These are phyloP conservation scores for Glossophaga mutica DNA, from an alignment of 2,797 vertebrate genomes.

Conservation along the genomic window DNA sequence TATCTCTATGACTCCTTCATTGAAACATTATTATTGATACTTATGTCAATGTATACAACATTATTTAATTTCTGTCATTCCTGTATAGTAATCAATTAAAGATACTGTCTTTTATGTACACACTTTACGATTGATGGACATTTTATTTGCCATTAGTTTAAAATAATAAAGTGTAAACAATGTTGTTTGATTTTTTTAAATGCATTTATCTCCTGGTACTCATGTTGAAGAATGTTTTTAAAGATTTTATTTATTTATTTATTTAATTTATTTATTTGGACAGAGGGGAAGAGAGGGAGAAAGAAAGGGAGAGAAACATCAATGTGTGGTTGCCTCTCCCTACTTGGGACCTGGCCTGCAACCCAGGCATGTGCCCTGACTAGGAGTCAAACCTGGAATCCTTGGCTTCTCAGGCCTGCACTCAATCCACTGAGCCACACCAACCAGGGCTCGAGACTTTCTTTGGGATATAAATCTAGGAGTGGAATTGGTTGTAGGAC, in stretches of 20 bases:
- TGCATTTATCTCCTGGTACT: not conserved
- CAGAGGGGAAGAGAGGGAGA: too few relatives aligned
- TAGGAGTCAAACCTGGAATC: too few relatives aligned
- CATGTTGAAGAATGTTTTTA: not conserved
- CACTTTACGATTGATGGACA: not conserved
- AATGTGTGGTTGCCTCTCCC: too few relatives aligned
- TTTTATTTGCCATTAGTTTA: not conserved
- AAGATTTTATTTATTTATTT: too few relatives aligned
- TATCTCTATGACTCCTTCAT: not conserved
- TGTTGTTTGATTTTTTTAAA: not conserved
- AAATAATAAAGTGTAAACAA: not conserved
- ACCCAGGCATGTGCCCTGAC: too few relatives aligned
- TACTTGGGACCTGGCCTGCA: too few relatives aligned
- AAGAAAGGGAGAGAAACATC: too few relatives aligned
- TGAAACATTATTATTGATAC: not conserved
- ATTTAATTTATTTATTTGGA: too few relatives aligned
- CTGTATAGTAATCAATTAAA: not conserved
- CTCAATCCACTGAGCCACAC: too few relatives aligned
- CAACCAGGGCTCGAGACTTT: too few relatives aligned
- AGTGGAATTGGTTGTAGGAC: not conserved
- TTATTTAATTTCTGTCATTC: not conserved
- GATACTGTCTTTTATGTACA: not conserved
- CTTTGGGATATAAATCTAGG: not conserved
- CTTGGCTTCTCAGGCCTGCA: too few relatives aligned
- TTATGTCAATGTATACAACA: not conserved